Conservation (phyloP, 1,140 invertebrate genomes). For the Temnothorax curvispinosus region DNA sequence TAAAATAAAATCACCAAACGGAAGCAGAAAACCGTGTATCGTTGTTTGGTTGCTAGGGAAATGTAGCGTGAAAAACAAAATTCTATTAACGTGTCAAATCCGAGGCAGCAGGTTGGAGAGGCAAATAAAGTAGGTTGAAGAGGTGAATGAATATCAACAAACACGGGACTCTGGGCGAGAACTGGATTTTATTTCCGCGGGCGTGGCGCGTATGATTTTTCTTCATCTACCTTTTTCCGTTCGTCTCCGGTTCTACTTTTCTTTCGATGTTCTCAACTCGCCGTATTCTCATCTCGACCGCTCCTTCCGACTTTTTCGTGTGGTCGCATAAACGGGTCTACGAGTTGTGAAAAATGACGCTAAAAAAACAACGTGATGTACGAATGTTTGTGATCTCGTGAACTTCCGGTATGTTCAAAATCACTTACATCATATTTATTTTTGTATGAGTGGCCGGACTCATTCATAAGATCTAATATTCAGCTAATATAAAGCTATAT, state of each 20-base stretch:
- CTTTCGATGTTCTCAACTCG: neutral
- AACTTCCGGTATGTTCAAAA: slow-evolving; percentile 13
- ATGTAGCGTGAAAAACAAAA: slow-evolving; percentile 32
- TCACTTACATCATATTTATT: neutral
- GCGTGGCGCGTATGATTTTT: slow-evolving; percentile 65
- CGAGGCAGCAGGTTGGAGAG: slow-evolving; percentile 16
- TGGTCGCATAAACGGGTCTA: slow-evolving; percentile 37
- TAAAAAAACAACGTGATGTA: slow-evolving; percentile 28
- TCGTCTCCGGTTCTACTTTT: neutral
- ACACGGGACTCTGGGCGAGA: slow-evolving; percentile 25
- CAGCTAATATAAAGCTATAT: neutral
- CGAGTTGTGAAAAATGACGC: neutral
- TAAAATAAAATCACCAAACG: slow-evolving; percentile 7
- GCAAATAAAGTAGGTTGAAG: slow-evolving; percentile 65
- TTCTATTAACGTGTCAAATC: slow-evolving; percentile 57
- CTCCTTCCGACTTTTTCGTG: neutral
- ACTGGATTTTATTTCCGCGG: slow-evolving; percentile 73
- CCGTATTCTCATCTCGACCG: neutral
- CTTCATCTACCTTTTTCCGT: slow-evolving; percentile 18
- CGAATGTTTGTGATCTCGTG: neutral
- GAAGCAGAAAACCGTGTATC: neutral
- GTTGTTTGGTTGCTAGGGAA: slow-evolving; percentile 21
- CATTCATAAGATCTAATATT: neutral
- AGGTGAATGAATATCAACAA: slow-evolving; percentile 76
- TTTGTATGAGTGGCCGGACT: neutral